Evolutionary conservation across 2,888 invertebrate species (phyloP).

Genomic region (Phalera bucephala): DNA sequence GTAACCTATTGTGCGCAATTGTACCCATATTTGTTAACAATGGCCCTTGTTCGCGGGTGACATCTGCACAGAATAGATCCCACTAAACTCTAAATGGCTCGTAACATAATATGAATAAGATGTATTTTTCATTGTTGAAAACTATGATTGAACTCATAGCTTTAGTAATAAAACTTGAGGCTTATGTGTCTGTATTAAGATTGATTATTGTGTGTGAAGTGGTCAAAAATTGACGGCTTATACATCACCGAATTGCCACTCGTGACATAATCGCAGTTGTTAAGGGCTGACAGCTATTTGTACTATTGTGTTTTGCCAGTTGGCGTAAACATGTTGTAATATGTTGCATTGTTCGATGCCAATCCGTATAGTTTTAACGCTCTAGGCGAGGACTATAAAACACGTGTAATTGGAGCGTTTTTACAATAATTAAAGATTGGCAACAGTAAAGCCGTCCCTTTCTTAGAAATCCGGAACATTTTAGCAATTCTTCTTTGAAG

Average conservation of each 20-base stretch:
- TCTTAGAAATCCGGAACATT: background rate
- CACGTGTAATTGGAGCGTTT: constrained; percentile 7
- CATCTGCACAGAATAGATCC: constrained; percentile 47
- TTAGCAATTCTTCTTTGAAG: too few relatives aligned
- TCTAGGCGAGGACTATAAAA: constrained; percentile 9
- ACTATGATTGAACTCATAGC: background rate
- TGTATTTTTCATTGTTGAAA: constrained; percentile 14
- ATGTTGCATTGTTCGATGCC: constrained; percentile 31
- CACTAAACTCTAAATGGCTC: constrained; percentile 10
- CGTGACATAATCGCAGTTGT: constrained; percentile 55
- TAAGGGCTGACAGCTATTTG: constrained; percentile 58
- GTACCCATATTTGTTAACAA: constrained; percentile 79
- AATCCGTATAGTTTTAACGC: constrained; percentile 36
- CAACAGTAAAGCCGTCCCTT: background rate
- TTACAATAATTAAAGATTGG: constrained; percentile 3
- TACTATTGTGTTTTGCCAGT: constrained; percentile 61
- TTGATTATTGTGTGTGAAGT: constrained; percentile 15
- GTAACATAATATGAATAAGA: constrained; percentile 12
- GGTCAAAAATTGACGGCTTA: constrained; percentile 35
- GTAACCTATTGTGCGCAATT: constrained; percentile 71
- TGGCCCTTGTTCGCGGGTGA: constrained; percentile 58
- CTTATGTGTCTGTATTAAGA: constrained; percentile 3
- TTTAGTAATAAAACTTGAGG: constrained; percentile 3
- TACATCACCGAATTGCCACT: constrained; percentile 60
- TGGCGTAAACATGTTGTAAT: constrained; percentile 51